These are phyloP conservation scores for Leucozona laternaria DNA, from an alignment of 2,888 invertebrate species.

Conservation along the genomic window DNA sequence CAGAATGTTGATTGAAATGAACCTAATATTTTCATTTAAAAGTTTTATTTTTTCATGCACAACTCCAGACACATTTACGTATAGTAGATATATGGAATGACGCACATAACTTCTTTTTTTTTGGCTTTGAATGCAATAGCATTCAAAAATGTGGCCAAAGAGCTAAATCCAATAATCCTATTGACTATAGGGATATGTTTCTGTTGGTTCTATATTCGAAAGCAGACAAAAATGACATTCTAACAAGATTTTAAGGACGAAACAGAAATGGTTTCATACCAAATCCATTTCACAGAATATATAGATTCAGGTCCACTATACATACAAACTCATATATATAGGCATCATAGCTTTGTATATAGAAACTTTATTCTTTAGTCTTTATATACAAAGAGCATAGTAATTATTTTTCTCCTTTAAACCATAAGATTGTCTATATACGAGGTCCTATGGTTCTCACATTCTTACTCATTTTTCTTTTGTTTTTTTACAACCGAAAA, in stretches of 20 bases:
- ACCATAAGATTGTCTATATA: conserved; percentile 15
- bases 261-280: conserved; percentile 4
- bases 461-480: conserved; percentile 10
- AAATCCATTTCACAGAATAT: neutral
- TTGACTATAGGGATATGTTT: conserved; percentile 4
- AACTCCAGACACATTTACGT: neutral
- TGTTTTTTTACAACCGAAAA: neutral
- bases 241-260: conserved; percentile 37
- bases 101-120: neutral
- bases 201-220: conserved; percentile 8
- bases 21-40: conserved; percentile 60
- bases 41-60: conserved; percentile 30
- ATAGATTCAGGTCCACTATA: neutral
- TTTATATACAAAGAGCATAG: neutral
- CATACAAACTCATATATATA: too few species aligned
- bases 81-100: too few species aligned
- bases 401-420: conserved; percentile 63
- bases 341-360: too few species aligned
- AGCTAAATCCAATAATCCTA: conserved; percentile 71
- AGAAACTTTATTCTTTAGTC: too few species aligned
- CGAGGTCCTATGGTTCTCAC: conserved; percentile 38
- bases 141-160: conserved; percentile 67
- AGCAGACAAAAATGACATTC: conserved; percentile 36
- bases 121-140: conserved; percentile 24
- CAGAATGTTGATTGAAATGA: conserved; percentile 15